A percentile compares a stretch with the other conserved stretches of the same genome.
phyloP scores from a whole-genome alignment of 2,888 invertebrate species.

The Fissipunctia ypsillon region DNA sequence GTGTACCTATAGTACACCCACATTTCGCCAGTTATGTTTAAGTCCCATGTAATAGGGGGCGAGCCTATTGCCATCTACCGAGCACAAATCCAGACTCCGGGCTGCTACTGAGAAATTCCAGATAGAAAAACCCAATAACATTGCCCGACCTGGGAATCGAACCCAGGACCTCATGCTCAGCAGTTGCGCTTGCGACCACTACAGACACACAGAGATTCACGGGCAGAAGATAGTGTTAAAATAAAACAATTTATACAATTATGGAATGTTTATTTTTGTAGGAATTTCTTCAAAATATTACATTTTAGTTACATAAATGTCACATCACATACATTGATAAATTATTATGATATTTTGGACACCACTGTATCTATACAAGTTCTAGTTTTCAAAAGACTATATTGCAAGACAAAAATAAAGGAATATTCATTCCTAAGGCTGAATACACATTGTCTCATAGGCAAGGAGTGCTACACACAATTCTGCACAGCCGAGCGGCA shows the following conservation, averaged over 20 bases:
- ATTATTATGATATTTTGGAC: constrained; percentile 31
- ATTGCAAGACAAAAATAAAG: neutral
- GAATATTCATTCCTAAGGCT: neutral
- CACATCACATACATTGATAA: constrained; percentile 16
- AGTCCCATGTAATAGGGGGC: too few relatives aligned
- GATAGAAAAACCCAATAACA: too few relatives aligned
- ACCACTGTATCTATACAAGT: constrained; percentile 9
- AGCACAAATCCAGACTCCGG: too few relatives aligned
- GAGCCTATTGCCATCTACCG: too few relatives aligned
- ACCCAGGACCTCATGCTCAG: too few relatives aligned
- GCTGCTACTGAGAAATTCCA: too few relatives aligned
- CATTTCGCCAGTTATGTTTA: too few relatives aligned
- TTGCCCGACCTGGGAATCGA: too few relatives aligned
- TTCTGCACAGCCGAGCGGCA: neutral
- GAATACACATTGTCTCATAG: neutral
- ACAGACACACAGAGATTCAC: too few relatives aligned
- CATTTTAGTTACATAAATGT: constrained; percentile 20
- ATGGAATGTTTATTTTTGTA: constrained; percentile 51
- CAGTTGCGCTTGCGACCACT: too few relatives aligned
- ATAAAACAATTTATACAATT: constrained; percentile 16
- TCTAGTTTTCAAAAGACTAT: constrained; percentile 6
- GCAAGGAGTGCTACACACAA: too few relatives aligned
- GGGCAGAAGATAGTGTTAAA: neutral
- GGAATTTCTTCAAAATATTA: constrained; percentile 48
- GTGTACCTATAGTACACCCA: too few relatives aligned